phyloP scores from a whole-genome alignment of 1,140 invertebrate genomes.

The Dryas iulia region DNA sequence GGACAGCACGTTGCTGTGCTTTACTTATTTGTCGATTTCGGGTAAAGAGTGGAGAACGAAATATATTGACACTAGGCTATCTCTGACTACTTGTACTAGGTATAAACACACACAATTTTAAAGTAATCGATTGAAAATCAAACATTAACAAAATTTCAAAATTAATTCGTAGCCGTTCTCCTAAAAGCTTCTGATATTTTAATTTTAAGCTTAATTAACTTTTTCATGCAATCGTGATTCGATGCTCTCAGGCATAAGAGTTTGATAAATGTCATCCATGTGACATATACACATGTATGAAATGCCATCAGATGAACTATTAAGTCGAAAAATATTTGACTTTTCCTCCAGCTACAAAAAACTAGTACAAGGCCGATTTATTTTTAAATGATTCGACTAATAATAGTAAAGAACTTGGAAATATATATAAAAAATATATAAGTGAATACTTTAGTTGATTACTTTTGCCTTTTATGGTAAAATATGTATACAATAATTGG shows the following conservation, averaged over 20 bases:
- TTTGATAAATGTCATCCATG: conserved; percentile 2
- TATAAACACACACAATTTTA: too few species aligned
- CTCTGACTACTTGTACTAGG: too few species aligned
- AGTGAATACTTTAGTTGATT: not conserved
- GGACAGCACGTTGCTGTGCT: too few species aligned
- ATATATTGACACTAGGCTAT: too few species aligned
- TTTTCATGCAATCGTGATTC: not conserved
- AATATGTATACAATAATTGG: not conserved
- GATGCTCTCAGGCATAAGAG: not conserved
- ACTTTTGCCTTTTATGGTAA: not conserved
- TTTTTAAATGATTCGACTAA: not conserved
- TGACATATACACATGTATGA: conserved; percentile 17
- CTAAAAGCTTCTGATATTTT: not conserved
- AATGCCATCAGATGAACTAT: conserved; percentile 11
- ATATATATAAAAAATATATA: not conserved
- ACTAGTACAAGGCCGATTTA: conserved; percentile 18
- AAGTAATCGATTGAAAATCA: too few species aligned
- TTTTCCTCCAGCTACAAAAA: conserved; percentile 23
- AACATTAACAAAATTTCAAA: too few species aligned
- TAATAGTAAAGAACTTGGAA: not conserved
- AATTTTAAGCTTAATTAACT: not conserved
- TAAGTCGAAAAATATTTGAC: conserved; percentile 10
- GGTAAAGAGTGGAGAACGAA: too few species aligned
- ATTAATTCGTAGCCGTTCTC: too few species aligned
- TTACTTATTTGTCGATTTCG: too few species aligned